Base-by-base conservation (phyloP, 1,140 invertebrate genomes). In the Drosophila kohkoa region DNA sequence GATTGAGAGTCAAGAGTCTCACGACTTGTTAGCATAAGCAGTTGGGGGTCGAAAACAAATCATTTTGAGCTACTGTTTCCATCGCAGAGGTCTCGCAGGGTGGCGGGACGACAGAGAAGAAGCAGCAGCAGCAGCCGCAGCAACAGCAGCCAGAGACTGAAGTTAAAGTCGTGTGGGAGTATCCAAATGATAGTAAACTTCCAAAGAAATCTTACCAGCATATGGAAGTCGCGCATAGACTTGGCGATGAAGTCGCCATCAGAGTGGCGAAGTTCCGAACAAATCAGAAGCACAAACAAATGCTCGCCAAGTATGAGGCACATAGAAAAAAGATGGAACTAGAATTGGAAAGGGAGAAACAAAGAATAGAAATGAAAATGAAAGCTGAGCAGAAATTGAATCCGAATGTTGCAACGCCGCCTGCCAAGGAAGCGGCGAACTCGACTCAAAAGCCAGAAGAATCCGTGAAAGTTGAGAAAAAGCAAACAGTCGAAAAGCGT, bases 1-100 rank as follows among this genome's bases (percentile, higher is more conserved):
- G 60, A 73, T 73, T 70, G 67, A 51, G 16, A 66, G 52, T 54
- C 70, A 45, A 69, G 52, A 16, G 59, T 10, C 20, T 25, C 20
- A 25, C 16, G 35, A 57, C 35, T 35, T 57, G 54, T 57, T 57
- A 57, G 54, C 35, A 8, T 41, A 41, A 20, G 7, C 20, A 57
- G 32, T 20, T 38, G 32, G 54, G 52, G 54, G 15, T 25, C 20
- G 20, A 25, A 25, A 25, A 20, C 32, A 41, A 41, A 57, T 57
- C 32, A 57, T 41, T 30, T 16, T 54, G 28, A 54, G 51, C 51
- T 51, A n/a, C 35, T 10, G 8, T 13, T 5, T 25, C 48, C 48
- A 51, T 3, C 46, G 8, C 51, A 54, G 51, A 15, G 30, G 28
- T 54, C 1, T 0, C 11, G 20, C 20, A 30, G 20, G 20, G 49